Evolutionary conservation across 2,888 invertebrate genomes (phyloP).

Genomic region (Mylabris sibirica): DNA sequence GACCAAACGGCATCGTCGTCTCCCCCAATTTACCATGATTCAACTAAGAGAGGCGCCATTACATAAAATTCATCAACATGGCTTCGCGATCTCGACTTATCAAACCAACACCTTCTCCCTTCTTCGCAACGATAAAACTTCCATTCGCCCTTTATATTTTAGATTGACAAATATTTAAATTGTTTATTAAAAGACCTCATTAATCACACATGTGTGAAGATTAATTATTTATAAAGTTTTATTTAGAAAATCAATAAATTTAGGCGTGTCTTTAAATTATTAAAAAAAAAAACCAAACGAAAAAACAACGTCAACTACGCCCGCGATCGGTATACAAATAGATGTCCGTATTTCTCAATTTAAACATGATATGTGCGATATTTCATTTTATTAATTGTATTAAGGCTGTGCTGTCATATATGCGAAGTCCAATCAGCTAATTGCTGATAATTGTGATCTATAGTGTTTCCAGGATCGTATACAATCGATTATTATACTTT

Average conservation of each 20-base stretch:
- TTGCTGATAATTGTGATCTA: slow-evolving; percentile 55
- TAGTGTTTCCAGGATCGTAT: slow-evolving; percentile 46
- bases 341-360: neutral
- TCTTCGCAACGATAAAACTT: neutral
- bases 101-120: slow-evolving; percentile 18
- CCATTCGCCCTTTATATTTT: neutral
- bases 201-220: neutral
- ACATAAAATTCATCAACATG: slow-evolving; percentile 52
- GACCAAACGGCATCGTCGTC: slow-evolving; percentile 43
- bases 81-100: slow-evolving; percentile 40
- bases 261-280: neutral
- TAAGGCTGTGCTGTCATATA: slow-evolving; percentile 48
- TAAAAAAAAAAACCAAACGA: neutral
- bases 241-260: neutral
- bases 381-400: slow-evolving; percentile 54
- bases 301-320: neutral
- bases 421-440: slow-evolving; percentile 57
- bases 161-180: neutral
- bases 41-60: slow-evolving; percentile 51
- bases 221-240: neutral
- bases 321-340: slow-evolving; percentile 4
- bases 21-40: slow-evolving; percentile 50
- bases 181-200: neutral
- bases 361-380: slow-evolving; percentile 37
- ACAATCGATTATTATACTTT: slow-evolving; percentile 53